Evolutionary conservation across 2,113 vertebrate species (phyloP), one percentile per base, ranked within the genome.

Genomic region (Sylvilagus bachmani): DNA sequence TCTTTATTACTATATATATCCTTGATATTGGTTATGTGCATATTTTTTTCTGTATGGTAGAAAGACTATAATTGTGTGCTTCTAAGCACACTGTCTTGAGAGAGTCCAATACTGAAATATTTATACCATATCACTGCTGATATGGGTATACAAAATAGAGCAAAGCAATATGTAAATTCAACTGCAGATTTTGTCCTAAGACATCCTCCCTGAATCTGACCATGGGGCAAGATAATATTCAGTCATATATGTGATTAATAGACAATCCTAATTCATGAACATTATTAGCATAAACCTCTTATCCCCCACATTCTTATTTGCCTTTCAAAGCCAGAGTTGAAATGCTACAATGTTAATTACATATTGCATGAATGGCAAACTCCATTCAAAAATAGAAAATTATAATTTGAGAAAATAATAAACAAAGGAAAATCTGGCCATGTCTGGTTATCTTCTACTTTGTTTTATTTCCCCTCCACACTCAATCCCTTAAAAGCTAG

Each of bases 331-430:
- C 4, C 31, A 78, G 2, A 77, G 29, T 77, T 44, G 25, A 62
- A 89, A 84, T 21, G 16, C 29, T 51, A 70, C 9, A 62, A 29
- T 67, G 53, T 0, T 49, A 75, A 38, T 29, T 73, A 31, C 6
- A 3, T 69, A 21, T 36, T 75, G 13, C 53, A 29, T 1, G 1
- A 91, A 73, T 64, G 89, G 12, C 13, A 69, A 58, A 58, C 10
- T 93, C 10, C 25, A 83, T 36, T 82, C 21, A 29, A 86, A 85
- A 83, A 90, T 55, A 31, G 27, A 61, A 82, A 82, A 73, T 89
- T 83, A 64, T 16, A 25, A 62, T 86, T 75, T 92, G 89, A 27
- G 31, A 96, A 66, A 89, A 94, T 66, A 89, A 94, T 84, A 94
- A 89, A 91, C 86, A 95, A 93, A 85, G 19, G 74, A 69, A 66